Conservation (phyloP, 2,797 vertebrate species). For the Lycodopsis pacificus region DNA sequence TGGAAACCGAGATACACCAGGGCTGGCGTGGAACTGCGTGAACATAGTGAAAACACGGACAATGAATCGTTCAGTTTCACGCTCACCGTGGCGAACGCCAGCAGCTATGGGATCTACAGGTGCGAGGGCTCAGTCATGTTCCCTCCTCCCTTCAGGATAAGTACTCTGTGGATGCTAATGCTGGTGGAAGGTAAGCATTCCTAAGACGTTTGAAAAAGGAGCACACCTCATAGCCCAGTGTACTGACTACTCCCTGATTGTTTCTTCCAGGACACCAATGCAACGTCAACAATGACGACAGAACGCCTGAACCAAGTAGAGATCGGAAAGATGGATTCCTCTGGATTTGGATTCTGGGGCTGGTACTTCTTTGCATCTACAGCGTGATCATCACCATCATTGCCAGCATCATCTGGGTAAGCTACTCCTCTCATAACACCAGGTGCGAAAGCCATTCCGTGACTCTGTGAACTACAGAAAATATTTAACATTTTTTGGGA, state of each 20-base stretch:
- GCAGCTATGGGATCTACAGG: constrained; percentile 39
- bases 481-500: too few relatives aligned
- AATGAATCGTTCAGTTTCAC: constrained; percentile 7
- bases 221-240: background rate
- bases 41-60: fast-evolving
- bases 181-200: constrained; percentile 60
- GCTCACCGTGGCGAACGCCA: background rate
- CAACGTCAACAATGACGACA: fast-evolving
- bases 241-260: background rate
- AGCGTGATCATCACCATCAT: constrained; percentile 47
- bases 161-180: constrained; percentile 23
- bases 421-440: background rate
- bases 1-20: fast-evolving
- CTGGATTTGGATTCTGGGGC: constrained; percentile 52
- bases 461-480: too few relatives aligned
- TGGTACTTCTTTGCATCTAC: constrained; percentile 45
- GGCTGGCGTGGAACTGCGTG: fast-evolving
- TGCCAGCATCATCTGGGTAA: constrained; percentile 60
- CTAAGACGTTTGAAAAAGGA: background rate
- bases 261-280: constrained; percentile 41
- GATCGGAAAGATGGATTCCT: fast-evolving
- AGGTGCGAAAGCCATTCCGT: too few relatives aligned
- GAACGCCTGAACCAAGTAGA: fast-evolving
- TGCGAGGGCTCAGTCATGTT: constrained; percentile 20
- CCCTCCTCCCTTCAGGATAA: constrained; percentile 61